These are phyloP conservation scores for Slavum lentiscoides DNA, from an alignment of 2,888 invertebrate species.

Conservation along the genomic window DNA sequence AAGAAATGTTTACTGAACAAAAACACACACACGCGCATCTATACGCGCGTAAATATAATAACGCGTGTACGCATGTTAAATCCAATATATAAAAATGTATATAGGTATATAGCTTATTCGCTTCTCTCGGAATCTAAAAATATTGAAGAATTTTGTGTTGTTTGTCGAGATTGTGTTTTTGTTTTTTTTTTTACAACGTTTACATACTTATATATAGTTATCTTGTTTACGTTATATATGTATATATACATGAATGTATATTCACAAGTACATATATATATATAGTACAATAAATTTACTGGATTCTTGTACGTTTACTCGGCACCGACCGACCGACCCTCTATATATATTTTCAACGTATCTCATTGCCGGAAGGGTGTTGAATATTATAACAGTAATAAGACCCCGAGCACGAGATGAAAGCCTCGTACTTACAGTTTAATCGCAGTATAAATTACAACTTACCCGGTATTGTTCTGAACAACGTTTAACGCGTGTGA, in stretches of 20 bases:
- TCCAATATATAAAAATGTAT: not conserved
- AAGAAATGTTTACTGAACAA: no score
- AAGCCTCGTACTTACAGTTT: slow-evolving; percentile 13
- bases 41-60: not conserved
- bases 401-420: slow-evolving; percentile 11
- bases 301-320: not conserved
- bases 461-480: not conserved
- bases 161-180: slow-evolving; percentile 24
- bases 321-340: not conserved
- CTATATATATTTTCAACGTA: not conserved
- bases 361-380: not conserved
- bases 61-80: not conserved
- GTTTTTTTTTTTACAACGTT: slow-evolving; percentile 17
- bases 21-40: no score
- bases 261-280: no score
- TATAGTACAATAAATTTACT: no score
- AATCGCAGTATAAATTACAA: slow-evolving; percentile 34
- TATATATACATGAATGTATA: no score
- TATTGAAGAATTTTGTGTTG: not conserved
- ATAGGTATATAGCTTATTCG: not conserved
- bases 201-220: slow-evolving; percentile 1
- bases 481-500: slow-evolving; percentile 8
- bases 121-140: not conserved
- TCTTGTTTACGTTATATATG: not conserved
- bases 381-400: not conserved